Base-by-base conservation (phyloP, 2,888 invertebrate species). In the Ecliptopera silaceata region DNA sequence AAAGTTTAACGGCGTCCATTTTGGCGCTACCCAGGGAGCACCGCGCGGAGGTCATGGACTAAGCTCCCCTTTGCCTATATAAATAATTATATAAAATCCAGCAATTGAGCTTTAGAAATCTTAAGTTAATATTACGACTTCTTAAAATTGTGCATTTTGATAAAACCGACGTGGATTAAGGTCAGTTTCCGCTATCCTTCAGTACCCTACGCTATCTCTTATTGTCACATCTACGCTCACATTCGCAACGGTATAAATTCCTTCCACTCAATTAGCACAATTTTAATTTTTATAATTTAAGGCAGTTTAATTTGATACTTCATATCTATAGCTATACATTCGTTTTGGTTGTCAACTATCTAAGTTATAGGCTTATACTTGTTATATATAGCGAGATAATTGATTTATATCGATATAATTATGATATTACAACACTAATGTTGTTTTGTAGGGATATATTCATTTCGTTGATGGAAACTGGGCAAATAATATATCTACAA, bases 21-120 rank as follows among this genome's bases (percentile, higher is more conserved):
- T 88, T 88, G 86, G 88, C 88, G 88, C 88, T 80, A 89, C 89
- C 88, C 88, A 88, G 89, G 89, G 88, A 86, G 88, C 88, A 89
- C 88, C 88, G 84, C 88, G 88, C 81, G 88, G 88, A 89, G 88
- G 88, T 86, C 81, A 88, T 89, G 88, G 88, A 89, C 88, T 79
- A 71, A 80, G 87, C 88, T 84, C 88, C 88, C 88, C 88, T 88
- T 82, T 81, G 82, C 80, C 82, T 36, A 36, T 36, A 15, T 36
- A 15, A 36, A 36, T 36, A 36, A 15, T 62, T 67, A 64, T 64
- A 54, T 44, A 69, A 63, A 59, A 53, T 53, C 48, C 53, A 60
- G 62, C 60, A 56, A 65, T 63, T 65, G 65, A 65, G 65, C 65
- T 49, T 59, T 43, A 54, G 49, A 45, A 53, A 41, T 41, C 15